Base-by-base conservation (phyloP, 1,140 invertebrate species). In the Phortica variegata region DNA sequence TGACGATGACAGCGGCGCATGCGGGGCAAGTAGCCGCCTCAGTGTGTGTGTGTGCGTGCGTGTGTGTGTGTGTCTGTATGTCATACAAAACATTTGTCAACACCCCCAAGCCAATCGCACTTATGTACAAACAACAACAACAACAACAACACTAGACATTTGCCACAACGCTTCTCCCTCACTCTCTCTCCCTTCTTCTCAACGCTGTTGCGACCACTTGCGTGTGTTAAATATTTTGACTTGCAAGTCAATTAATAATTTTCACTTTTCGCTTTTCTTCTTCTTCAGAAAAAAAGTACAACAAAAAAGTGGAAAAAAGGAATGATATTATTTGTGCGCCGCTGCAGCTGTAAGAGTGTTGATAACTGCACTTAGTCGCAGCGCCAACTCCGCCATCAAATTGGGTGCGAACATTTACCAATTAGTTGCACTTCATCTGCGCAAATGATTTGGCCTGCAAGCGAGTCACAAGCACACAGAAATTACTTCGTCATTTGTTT, bases 1-100 rank as follows among this genome's bases (percentile, higher is more conserved):
- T 43, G 43, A 45, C 41, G 45, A 38, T 48, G 52, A 15, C 43
- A 44, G 43, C 23, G 45, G 36, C 26, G 34, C 23, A 36, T 50
- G 17, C n/a, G n/a, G n/a, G n/a, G n/a, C n/a, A n/a, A n/a, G n/a
- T n/a, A n/a, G n/a, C n/a, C 38, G 49, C 43, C 40, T 19, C 36
- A 29, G 19, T 40, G 19, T 6, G 33, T 10, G 13, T 7, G 16
- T 7, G 12, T 7, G 12, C 12, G 26, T 29, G 26, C 26, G 26
- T 7, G 6, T 34, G 13, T 34, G 7, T 34, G 33, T 34, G 36
- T 5, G 36, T n/a, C n/a, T 38, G 36, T 34, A 40, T 20, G 43
- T 49, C 63, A 68, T 63, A 68, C 68, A 60, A 60, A 54, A 60
- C 63, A 68, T 68, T 68, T 68, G 63, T 68, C 63, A 68, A 65